Evolutionary conservation across 2,888 invertebrate genomes (phyloP), one percentile per base, ranked within the genome.

Genomic region (Ophion slaviceki): DNA sequence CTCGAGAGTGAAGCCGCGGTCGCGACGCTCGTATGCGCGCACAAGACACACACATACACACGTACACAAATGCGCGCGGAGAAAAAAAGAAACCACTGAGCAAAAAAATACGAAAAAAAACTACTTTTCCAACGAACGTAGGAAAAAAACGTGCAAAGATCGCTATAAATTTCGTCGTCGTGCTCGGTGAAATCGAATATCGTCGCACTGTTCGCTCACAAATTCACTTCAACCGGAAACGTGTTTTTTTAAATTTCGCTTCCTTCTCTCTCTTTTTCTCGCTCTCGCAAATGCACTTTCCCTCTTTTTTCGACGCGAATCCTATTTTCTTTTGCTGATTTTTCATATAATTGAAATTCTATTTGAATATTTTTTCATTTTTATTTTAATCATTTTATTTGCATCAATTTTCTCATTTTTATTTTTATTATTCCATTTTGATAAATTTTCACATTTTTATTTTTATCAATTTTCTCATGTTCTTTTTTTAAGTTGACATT

Each of bases 1-100:
- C 84, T 86, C 86, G 86, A 86, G 86, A 86, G 86, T 77, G 86
- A 86, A 86, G 80, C 36, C 77, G 59, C 71, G 53, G 28, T 77
- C n/a, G 45, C 64, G 72, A 11, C 53, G 47, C 70, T 74, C 77
- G 24, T 68, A 67, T 45, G 20, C 74, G n/a, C 74, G 61, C 45
- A 45, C 70, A 62, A 47, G 11, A 6, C 59, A 40, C 61, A 59
- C 59, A 59, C 20, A 59, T 36, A 62, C 62, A 36, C 62, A n/a
- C 77, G 57, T 53, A 68, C 68, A 68, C 78, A 67, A 78, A 57
- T 74, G 32, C 66, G 53, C 17, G 61, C 45, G 59, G 74, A 40
- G 53, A 67, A 53, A 57, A 74, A 80, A 75, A 68, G 67, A 61
- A 68, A 79, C 74, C 24, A 1, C 32, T 40, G 17, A 14, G n/a